These are phyloP conservation scores for Amblyjoppa fuscipennis DNA, from an alignment of 2,888 invertebrate species.

Conservation along the genomic window DNA sequence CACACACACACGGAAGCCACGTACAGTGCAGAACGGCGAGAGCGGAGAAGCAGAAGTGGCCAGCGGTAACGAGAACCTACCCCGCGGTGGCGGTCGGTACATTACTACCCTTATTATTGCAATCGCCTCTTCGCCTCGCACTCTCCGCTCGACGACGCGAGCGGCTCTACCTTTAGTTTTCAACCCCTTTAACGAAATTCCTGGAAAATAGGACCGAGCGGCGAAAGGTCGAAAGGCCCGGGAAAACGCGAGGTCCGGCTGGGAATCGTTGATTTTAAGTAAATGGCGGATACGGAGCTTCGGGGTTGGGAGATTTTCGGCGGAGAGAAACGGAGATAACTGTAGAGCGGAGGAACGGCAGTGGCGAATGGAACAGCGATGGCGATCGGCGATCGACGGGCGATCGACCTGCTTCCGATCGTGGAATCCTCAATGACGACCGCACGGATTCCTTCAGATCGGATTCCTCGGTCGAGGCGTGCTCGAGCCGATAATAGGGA, in stretches of 20 bases:
- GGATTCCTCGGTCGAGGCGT: slow-evolving; percentile 51
- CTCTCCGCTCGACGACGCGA: slow-evolving; percentile 28
- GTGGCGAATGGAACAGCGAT: slow-evolving; percentile 49
- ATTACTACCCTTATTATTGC: slow-evolving; percentile 73
- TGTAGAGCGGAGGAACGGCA: background rate
- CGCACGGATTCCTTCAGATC: slow-evolving; percentile 25
- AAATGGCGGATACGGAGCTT: slow-evolving; percentile 29
- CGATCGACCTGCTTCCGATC: slow-evolving; percentile 63
- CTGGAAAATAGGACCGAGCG: slow-evolving; percentile 34
- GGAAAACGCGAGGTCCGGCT: slow-evolving; percentile 24
- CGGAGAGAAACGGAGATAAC: background rate
- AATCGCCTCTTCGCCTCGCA: slow-evolving; percentile 62
- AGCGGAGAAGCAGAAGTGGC: slow-evolving; percentile 55
- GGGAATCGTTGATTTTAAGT: slow-evolving; percentile 62
- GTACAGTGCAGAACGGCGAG: slow-evolving; percentile 48
- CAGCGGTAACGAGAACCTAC: slow-evolving; percentile 63
- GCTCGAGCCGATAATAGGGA: slow-evolving; percentile 41
- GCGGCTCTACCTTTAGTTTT: slow-evolving; percentile 35
- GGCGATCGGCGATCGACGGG: slow-evolving; percentile 27
- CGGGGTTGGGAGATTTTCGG: slow-evolving; percentile 9
- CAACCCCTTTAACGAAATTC: slow-evolving; percentile 67
- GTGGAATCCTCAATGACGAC: slow-evolving; percentile 47
- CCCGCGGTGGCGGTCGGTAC: slow-evolving; percentile 64
- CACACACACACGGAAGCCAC: slow-evolving; percentile 54
- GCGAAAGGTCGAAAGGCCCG: slow-evolving; percentile 60